Conservation (phyloP, 1,140 invertebrate genomes). For the Calephelis nemesis region DNA sequence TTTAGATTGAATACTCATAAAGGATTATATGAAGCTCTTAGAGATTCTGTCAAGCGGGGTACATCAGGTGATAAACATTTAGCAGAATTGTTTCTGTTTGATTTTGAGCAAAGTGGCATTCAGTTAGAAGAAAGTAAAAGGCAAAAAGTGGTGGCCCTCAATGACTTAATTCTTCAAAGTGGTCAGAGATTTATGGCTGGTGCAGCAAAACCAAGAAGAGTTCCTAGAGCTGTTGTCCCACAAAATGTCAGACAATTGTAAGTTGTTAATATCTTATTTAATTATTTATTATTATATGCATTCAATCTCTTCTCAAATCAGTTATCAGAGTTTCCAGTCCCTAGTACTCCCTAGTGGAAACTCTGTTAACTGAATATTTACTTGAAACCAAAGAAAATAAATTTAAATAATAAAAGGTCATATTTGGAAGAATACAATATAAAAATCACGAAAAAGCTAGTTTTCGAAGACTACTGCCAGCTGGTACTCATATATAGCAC, state of each 20-base stretch:
- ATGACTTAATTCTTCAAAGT: slow-evolving; percentile 88
- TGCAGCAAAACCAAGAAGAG: slow-evolving; percentile 82
- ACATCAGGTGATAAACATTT: slow-evolving; percentile 93
- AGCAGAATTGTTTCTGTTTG: slow-evolving; percentile 93
- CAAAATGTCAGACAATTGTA: slow-evolving; percentile 87
- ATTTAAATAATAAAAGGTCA: no score
- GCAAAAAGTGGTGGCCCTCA: slow-evolving; percentile 89
- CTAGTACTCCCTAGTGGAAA: no score
- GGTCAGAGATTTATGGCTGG: slow-evolving; percentile 93
- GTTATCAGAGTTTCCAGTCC: background rate
- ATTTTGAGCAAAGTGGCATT: slow-evolving; percentile 98
- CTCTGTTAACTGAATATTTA: no score
- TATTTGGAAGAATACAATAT: no score
- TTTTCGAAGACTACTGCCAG: no score
- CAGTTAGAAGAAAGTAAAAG: slow-evolving; percentile 91
- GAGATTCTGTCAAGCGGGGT: slow-evolving; percentile 84
- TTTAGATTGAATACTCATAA: slow-evolving; percentile 93
- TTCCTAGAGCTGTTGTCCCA: slow-evolving; percentile 84
- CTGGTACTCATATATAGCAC: no score
- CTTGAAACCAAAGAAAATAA: no score
- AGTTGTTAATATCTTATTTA: slow-evolving; percentile 59
- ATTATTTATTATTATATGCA: background rate
- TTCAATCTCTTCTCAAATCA: background rate
- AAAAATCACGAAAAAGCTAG: no score
- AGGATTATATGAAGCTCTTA: slow-evolving; percentile 88